Evolutionary conservation across 1,140 invertebrate species (phyloP).

Genomic region (Saccostrea glomerata): DNA sequence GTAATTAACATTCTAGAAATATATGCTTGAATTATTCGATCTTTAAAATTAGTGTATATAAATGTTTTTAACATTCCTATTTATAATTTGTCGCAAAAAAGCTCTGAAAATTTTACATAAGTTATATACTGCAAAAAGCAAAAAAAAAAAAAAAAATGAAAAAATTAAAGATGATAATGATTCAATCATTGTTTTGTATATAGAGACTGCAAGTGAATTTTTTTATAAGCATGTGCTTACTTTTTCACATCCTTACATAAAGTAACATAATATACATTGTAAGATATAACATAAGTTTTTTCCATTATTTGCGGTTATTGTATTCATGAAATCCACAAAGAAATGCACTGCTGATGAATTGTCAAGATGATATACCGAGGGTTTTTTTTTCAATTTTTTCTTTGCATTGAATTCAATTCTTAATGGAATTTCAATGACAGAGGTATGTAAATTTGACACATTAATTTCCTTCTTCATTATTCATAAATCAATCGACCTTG

Average conservation of each 20-base stretch:
- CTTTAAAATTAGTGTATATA: not conserved
- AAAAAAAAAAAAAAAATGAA: too few species aligned
- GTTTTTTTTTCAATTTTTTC: not conserved
- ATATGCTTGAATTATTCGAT: not conserved
- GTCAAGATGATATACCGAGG: not conserved
- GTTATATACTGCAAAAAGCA: too few species aligned
- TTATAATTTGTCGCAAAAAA: not conserved
- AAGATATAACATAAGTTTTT: too few species aligned
- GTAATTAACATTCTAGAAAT: not conserved
- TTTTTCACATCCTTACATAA: too few species aligned
- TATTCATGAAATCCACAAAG: too few species aligned
- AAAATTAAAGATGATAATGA: too few species aligned
- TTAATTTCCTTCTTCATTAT: not conserved
- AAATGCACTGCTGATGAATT: too few species aligned
- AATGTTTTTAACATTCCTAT: not conserved
- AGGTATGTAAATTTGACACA: not conserved
- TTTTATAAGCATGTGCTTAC: too few species aligned
- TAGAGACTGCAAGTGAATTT: too few species aligned
- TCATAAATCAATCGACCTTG: constrained; percentile 30
- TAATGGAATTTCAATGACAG: not conserved
- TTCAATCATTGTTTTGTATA: too few species aligned
- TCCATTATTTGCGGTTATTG: too few species aligned
- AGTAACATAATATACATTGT: too few species aligned
- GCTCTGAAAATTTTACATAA: not conserved
- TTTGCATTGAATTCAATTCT: not conserved